Base-by-base conservation (phyloP, 2,888 invertebrate species). In the Alloplasta piceator region DNA sequence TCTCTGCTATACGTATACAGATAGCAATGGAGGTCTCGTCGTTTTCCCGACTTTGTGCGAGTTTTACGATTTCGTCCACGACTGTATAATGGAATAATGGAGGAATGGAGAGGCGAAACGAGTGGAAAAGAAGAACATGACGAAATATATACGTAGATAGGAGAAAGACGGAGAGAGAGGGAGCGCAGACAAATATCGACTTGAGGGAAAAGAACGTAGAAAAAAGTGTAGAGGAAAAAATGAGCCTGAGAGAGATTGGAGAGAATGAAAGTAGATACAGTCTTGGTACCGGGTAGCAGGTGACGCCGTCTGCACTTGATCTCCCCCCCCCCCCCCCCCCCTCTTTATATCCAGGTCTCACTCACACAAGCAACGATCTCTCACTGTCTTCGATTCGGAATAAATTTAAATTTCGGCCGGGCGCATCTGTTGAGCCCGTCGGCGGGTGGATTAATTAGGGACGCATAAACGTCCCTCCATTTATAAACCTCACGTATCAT, bases 351-450 rank as follows among this genome's bases (percentile, higher is more conserved):
- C 58, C 38, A 50, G 6, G 56, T 56, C 61, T 10, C 71, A 55
- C 64, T 36, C 39, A 71, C 48, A 52, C 66, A 14, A 5, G 14
- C n/a, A n/a, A 48, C 39, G n/a, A 9, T 52, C 12, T 56, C 52
- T 43, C 48, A 61, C 77, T 76, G 71, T 68, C 68, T 58, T 68
- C 63, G 74, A 70, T 80, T 73, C 64, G 79, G 85, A 88, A 89
- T 89, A 88, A 89, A 90, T 89, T 90, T 89, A 86, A 89, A 89
- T 88, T 87, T 85, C 6, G 77, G 82, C 77, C 84, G 85, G 71
- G 79, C 86, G 83, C 89, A 90, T 89, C 89, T 90, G 89, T 89
- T 87, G 85, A 84, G 81, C 78, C 85, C 83, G 75, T 80, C 80
- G 83, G 82, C 80, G 81, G 82, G 79, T 76, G 81, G 87, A 88